phyloP scores from a whole-genome alignment of 2,113 vertebrate genomes.

The Clarias magur region DNA sequence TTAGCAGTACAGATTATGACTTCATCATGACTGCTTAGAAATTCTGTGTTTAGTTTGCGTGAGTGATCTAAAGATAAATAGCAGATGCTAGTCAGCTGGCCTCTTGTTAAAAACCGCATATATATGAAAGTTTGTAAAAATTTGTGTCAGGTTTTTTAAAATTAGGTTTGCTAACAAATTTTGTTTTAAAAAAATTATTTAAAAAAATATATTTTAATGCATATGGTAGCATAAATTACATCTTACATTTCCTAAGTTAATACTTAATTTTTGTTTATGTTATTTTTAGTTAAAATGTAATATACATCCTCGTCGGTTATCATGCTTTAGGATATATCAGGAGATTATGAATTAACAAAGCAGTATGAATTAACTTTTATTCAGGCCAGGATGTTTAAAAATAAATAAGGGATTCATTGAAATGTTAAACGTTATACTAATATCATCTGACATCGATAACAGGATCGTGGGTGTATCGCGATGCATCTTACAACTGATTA shows the following conservation, averaged over 20 bases:
- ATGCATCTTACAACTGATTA: not conserved
- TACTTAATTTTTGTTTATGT: not conserved
- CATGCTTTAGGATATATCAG: not conserved
- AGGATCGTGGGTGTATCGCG: not conserved
- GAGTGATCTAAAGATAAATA: not conserved
- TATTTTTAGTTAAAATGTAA: not conserved
- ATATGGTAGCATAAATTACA: not conserved
- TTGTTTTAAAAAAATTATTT: not conserved
- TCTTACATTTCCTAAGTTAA: not conserved
- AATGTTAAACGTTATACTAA: not conserved
- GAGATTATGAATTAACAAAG: too few relatives aligned
- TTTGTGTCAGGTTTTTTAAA: not conserved
- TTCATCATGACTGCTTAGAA: not conserved
- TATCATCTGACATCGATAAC: not conserved
- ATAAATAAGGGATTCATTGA: not conserved
- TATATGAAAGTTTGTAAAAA: not conserved
- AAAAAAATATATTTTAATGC: not conserved
- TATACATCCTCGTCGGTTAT: not conserved
- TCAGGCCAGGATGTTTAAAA: not conserved
- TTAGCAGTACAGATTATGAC: not conserved
- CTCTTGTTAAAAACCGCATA: not conserved
- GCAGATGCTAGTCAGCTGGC: not conserved
- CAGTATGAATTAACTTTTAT: not conserved
- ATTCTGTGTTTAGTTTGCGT: not conserved
- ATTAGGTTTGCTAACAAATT: not conserved